phyloP scores from a whole-genome alignment of 1,140 invertebrate genomes.

The Lordiphosa collinella region DNA sequence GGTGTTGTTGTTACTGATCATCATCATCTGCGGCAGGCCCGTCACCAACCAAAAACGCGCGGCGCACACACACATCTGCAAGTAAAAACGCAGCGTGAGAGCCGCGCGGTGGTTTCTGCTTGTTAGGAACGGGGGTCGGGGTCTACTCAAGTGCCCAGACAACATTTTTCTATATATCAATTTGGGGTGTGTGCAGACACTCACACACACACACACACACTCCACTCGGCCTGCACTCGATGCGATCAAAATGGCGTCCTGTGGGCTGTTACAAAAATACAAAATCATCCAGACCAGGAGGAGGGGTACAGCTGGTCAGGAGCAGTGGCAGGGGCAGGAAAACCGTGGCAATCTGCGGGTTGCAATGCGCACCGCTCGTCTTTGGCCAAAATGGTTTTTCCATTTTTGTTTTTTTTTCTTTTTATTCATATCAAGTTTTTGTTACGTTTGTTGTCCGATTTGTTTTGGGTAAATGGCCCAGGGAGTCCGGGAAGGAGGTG shows the following conservation, averaged over 20 bases:
- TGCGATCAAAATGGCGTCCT: constrained; percentile 8
- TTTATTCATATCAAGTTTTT: constrained; percentile 26
- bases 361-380: constrained; percentile 44
- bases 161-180: constrained; percentile 8
- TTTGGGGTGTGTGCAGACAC: constrained; percentile 10
- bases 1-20: constrained; percentile 20
- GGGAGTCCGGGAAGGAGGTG: too few relatives aligned
- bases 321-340: neutral
- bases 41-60: constrained; percentile 56
- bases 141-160: constrained; percentile 23
- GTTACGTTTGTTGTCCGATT: constrained; percentile 3
- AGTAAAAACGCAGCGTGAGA: constrained; percentile 35
- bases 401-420: constrained; percentile 6
- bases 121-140: constrained; percentile 33
- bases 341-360: constrained; percentile 41
- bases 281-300: constrained; percentile 25
- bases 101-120: constrained; percentile 52
- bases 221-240: too few relatives aligned
- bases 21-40: constrained; percentile 52
- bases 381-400: constrained; percentile 56
- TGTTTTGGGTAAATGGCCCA: too few relatives aligned
- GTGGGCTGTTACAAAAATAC: constrained; percentile 43
- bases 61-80: constrained; percentile 5
- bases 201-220: neutral
- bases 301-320: neutral